A percentile compares a stretch with the other conserved stretches of the same genome.
These are phyloP conservation scores for Andrena bicolor DNA, from an alignment of 2,888 invertebrate genomes.

Conservation along the genomic window DNA sequence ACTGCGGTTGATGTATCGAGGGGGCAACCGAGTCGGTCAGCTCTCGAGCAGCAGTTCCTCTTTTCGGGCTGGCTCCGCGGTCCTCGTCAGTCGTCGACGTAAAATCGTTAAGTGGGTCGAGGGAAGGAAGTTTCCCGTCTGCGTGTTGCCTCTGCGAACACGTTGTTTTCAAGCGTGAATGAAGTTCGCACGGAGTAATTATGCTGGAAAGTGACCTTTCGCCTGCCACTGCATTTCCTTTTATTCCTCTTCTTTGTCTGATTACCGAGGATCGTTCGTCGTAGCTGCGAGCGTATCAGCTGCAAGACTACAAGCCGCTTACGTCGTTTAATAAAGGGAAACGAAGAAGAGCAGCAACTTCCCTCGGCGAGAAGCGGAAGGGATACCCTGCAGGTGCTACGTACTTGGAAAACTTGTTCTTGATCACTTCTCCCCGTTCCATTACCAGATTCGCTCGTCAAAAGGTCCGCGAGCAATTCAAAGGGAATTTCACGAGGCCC, in stretches of 20 bases:
- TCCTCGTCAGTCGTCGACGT: slow-evolving; percentile 69
- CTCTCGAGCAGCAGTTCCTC: slow-evolving; percentile 17
- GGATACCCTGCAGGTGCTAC: background rate
- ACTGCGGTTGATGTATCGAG: slow-evolving; percentile 43
- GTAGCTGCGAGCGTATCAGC: too few species aligned
- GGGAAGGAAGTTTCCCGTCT: slow-evolving; percentile 56
- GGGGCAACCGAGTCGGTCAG: slow-evolving; percentile 56
- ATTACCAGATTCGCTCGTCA: slow-evolving; percentile 5
- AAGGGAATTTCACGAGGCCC: background rate
- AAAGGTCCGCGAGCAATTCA: background rate
- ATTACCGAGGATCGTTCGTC: too few species aligned
- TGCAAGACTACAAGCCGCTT: too few species aligned
- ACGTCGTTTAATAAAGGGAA: background rate
- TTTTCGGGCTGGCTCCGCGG: slow-evolving; percentile 46
- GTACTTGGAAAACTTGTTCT: background rate
- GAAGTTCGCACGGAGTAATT: slow-evolving; percentile 40
- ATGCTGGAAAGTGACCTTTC: background rate
- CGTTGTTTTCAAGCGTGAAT: slow-evolving; percentile 56
- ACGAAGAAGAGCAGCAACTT: background rate
- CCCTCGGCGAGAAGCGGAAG: background rate
- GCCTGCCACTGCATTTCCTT: too few species aligned
- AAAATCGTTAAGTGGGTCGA: slow-evolving; percentile 79
- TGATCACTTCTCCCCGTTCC: slow-evolving; percentile 1
- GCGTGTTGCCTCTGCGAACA: slow-evolving; percentile 43
- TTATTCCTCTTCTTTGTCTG: too few species aligned